phyloP scores from a whole-genome alignment of 1,140 invertebrate genomes.

The Pseudomyrmex dendroicus region DNA sequence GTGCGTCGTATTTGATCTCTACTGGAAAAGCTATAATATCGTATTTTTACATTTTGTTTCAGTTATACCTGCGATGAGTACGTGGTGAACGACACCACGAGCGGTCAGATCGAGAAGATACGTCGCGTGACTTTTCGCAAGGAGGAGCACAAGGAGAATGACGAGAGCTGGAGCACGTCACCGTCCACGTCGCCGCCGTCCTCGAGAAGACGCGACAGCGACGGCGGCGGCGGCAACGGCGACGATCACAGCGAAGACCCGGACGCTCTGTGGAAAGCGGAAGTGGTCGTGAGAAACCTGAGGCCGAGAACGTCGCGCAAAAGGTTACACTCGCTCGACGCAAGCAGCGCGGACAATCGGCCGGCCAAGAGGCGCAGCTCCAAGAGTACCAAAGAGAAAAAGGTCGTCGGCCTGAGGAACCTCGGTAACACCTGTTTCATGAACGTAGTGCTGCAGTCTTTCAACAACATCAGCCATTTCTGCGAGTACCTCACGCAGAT shows the following conservation, averaged over 20 bases:
- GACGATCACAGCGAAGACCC: conserved; percentile 78
- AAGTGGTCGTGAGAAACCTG: conserved; percentile 86
- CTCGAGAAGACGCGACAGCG: conserved; percentile 51
- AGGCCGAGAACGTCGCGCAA: conserved; percentile 87
- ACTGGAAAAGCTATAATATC: not conserved
- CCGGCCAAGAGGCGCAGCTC: conserved; percentile 84
- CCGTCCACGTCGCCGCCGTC: conserved; percentile 74
- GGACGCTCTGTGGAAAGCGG: conserved; percentile 82
- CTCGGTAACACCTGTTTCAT: conserved; percentile 96
- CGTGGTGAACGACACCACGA: conserved; percentile 90
- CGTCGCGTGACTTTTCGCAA: conserved; percentile 84
- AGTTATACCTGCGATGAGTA: conserved; percentile 94
- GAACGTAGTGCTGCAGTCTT: conserved; percentile 94
- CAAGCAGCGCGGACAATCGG: conserved; percentile 85
- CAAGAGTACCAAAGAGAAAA: conserved; percentile 86
- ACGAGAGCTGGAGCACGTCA: conserved; percentile 81
- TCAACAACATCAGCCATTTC: conserved; percentile 95
- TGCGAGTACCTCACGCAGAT: conserved; percentile 93
- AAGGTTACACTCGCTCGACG: conserved; percentile 87
- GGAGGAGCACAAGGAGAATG: conserved; percentile 81
- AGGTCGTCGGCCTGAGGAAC: conserved; percentile 92
- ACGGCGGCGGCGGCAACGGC: conserved; percentile 69
- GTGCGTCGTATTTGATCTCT: not conserved
- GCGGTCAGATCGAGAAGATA: conserved; percentile 87
- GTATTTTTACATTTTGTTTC: conserved; percentile 81